Conservation (phyloP, 1,140 invertebrate species). For the Glossosoma conforme region DNA sequence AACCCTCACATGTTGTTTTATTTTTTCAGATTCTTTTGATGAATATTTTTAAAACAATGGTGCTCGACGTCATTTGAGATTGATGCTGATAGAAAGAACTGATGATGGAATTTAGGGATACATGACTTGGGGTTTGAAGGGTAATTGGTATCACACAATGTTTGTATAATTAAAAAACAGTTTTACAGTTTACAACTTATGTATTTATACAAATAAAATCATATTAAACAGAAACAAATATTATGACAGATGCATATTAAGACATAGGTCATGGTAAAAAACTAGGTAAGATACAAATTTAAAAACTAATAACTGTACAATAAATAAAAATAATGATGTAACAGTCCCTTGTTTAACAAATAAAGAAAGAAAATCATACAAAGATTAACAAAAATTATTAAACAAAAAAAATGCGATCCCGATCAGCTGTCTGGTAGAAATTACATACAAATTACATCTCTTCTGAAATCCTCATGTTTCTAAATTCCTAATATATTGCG, state of each 20-base stretch:
- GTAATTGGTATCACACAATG: too few species aligned
- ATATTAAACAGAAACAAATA: constrained; percentile 33
- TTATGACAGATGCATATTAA: constrained; percentile 32
- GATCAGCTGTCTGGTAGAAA: too few species aligned
- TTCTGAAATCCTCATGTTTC: too few species aligned
- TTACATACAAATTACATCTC: too few species aligned
- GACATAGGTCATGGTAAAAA: constrained; percentile 31
- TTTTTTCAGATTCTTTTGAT: too few species aligned
- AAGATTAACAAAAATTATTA: constrained; percentile 1
- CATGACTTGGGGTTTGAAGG: too few species aligned
- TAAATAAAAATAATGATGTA: constrained; percentile 27
- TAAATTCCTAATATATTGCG: too few species aligned
- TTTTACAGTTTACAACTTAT: constrained; percentile 30
- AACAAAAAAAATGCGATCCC: constrained; percentile 7
- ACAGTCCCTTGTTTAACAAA: constrained; percentile 15
- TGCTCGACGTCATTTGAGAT: too few species aligned
- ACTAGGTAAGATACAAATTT: constrained; percentile 26
- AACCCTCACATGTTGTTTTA: too few species aligned
- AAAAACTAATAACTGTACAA: constrained; percentile 31
- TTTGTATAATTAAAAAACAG: constrained; percentile 9
- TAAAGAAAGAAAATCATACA: constrained; percentile 4
- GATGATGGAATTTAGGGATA: too few species aligned
- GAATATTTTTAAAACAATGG: too few species aligned
- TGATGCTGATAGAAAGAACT: too few species aligned
- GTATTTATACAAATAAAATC: constrained; percentile 32